phyloP scores from a whole-genome alignment of 2,113 vertebrate species.

The Cyprinodon brontotheroides region DNA sequence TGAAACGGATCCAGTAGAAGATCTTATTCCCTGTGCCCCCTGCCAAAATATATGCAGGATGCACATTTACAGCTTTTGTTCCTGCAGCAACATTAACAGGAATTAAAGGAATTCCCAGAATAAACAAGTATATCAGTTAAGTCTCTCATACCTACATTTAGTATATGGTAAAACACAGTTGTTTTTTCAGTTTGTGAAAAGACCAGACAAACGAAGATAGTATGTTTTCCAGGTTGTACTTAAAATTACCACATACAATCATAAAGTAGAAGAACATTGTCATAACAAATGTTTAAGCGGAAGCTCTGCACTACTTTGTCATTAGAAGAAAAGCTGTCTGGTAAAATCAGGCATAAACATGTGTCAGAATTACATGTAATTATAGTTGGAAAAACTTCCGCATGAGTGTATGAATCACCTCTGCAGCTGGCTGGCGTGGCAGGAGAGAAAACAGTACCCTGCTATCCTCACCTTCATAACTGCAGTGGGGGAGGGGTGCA shows the following conservation, averaged over 20 bases:
- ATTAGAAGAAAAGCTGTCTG: conserved; percentile 74
- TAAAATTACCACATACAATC: conserved; percentile 67
- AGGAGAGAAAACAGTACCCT: conserved; percentile 63
- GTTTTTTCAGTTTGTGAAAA: conserved; percentile 26
- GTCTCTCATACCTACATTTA: conserved; percentile 35
- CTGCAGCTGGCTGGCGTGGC: conserved; percentile 69
- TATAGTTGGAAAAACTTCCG: conserved; percentile 81
- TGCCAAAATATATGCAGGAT: conserved; percentile 39
- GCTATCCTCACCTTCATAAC: conserved; percentile 70
- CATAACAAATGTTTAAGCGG: conserved; percentile 76
- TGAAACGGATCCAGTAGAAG: conserved; percentile 62
- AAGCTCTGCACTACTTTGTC: conserved; percentile 80
- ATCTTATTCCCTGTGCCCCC: conserved; percentile 40
- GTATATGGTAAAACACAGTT: not conserved
- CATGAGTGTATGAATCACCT: conserved; percentile 76
- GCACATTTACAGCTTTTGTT: conserved; percentile 30
- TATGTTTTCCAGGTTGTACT: conserved; percentile 52
- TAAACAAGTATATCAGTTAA: conserved; percentile 50
- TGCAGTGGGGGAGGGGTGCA: conserved; percentile 44
- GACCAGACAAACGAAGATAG: conserved; percentile 31
- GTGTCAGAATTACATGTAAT: conserved; percentile 81
- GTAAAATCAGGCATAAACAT: conserved; percentile 79
- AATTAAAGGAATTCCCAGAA: conserved; percentile 58
- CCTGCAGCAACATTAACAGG: conserved; percentile 28
- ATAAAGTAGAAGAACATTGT: conserved; percentile 68